Evolutionary conservation across 2,888 invertebrate genomes (phyloP).

Genomic region (Drosophila prostipennis): DNA sequence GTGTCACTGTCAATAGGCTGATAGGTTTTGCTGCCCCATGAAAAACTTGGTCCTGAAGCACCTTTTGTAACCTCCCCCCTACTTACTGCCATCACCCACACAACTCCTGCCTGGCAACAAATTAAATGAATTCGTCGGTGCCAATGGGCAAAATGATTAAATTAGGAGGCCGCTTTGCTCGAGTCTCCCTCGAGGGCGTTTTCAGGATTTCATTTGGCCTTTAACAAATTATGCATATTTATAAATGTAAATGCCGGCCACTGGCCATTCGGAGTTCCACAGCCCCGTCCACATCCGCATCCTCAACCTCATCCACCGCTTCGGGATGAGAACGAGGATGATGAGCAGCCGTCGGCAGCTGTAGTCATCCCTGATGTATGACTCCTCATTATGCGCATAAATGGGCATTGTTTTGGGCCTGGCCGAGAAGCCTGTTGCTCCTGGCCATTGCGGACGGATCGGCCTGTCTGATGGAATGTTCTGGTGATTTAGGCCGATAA

Average conservation of each 20-base stretch:
- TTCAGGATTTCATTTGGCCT: constrained; percentile 48
- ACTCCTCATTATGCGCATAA: constrained; percentile 66
- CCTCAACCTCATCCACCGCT: neutral
- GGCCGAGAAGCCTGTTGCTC: constrained; percentile 37
- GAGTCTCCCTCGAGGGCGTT: constrained; percentile 32
- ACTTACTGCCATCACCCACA: no score
- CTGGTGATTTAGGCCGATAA: constrained; percentile 58
- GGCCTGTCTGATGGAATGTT: constrained; percentile 54
- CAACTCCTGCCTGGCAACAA: constrained; percentile 26
- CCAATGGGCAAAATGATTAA: constrained; percentile 67
- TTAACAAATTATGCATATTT: constrained; percentile 63
- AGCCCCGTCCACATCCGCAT: no score
- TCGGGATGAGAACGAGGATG: constrained; percentile 5
- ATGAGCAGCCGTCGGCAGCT: constrained; percentile 41
- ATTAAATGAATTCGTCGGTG: constrained; percentile 43
- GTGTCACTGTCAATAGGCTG: constrained; percentile 58
- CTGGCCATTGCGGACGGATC: constrained; percentile 8
- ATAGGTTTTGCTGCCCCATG: constrained; percentile 27
- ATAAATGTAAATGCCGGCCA: constrained; percentile 57
- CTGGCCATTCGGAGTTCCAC: constrained; percentile 17
- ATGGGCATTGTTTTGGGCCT: constrained; percentile 49
- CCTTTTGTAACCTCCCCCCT: neutral
- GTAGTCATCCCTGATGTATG: constrained; percentile 54
- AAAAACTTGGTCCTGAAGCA: constrained; percentile 1
- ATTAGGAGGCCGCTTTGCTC: constrained; percentile 50